Evolutionary conservation across 2,797 vertebrate species (phyloP), one percentile per base, ranked within the genome.

Genomic region (Karalla daura): DNA sequence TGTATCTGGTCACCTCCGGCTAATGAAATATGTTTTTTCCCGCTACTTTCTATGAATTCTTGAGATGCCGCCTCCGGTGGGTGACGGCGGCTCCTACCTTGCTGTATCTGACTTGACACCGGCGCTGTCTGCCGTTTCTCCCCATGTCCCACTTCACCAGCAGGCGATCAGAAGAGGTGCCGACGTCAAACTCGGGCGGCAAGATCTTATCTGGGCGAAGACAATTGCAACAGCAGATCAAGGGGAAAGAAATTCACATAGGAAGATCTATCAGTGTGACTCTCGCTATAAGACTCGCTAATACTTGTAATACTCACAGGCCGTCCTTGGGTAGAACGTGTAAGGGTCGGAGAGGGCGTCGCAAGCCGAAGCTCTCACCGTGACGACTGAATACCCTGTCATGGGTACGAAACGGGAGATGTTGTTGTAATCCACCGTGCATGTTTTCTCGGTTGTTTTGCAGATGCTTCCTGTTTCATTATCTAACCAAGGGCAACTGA

Each of bases 101-200:
- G 5, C 7, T 55, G 68, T 81, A 87, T 70, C 70, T 85, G 46
- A 91, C 81, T 81, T 91, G 59, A 69, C 89, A 92, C 15, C 3
- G 10, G 25, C 32, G 17, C 1, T 7, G 2, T 2, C 0, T 0
- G 1, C 0, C 0, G 0, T 0, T 0, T 3, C 2, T 0, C 4
- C 0, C 5, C 0, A 37, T 7, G 2, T 0, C 5, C 83, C 76
- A 85, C 3, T 28, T 0, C 13, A 89, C 74, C 32, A 43, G 5
- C 3, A 90, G 23, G 12, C 17, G 2, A 53, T 74, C 55, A 11
- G 54, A 43, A 39, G 12, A 3, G 2, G 40, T 7, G 1, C 12
- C 52, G 2, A 84, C 50, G 0, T 2, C 9, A 88, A 0, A 2
- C 2, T 2, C 1, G 85, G 85, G 5, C 11, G 60, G 14, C 3